Evolutionary conservation across 2,888 invertebrate genomes (phyloP), one percentile per base, ranked within the genome.

Genomic region (Corythucha ciliata): DNA sequence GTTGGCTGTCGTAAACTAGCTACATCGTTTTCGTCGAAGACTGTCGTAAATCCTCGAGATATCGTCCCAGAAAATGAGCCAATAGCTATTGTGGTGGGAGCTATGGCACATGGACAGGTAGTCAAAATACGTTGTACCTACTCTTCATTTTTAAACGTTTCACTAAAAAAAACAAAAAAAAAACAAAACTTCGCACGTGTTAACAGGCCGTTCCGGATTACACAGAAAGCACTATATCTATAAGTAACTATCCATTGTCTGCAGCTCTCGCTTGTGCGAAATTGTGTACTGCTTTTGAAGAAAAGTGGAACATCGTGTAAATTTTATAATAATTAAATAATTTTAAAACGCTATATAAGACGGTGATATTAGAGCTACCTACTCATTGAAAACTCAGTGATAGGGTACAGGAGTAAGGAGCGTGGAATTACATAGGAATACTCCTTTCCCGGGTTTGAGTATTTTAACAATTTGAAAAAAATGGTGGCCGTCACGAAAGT

Each of bases 31-130:
- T 83, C 84, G 58, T 81, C 90, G 0, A 82, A 83, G 59, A 75
- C 82, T 58, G 67, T 79, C n/a, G 66, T 72, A 16, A 70, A 81
- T 61, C 81, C 87, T 48, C 71, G 78, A 52, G 86, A 90, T 34
- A 67, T 96, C 27, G 88, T 90, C 7, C 88, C 88, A 0, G 74
- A 76, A 42, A 85, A 91, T 57, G 78, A 79, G 53, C 93, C 96
- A 1, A 76, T 96, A 52, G 92, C 85, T 0, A 73, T 98, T 59
- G 83, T 96, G 2, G 74, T 98, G 52, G 98, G 98, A 33, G 93
- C 97, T 2, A 94, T 98, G 83, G 97, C 98, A 0, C 91, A 94
- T 70, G 98, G 98, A 49, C 86, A 84, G 69, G 81, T 97, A 55
- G 63, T 20, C 2, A 7, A 21, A 16, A 32, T 40, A 37, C 14